Conservation (phyloP, 1,140 invertebrate genomes). For the Heliothis subflexa region DNA sequence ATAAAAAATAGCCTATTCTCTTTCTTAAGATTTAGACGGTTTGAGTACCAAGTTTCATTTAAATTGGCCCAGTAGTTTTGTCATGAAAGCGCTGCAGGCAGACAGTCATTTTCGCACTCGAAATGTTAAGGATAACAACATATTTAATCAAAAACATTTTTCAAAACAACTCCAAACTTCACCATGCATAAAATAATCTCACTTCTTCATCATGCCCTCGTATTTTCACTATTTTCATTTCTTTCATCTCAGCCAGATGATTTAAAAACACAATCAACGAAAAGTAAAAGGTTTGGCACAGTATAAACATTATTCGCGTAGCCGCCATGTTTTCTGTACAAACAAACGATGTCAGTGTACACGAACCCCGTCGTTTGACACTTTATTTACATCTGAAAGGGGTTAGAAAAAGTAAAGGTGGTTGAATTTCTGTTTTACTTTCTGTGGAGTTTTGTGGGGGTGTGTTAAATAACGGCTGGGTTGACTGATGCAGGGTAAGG, state of each 20-base stretch:
- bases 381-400: conserved; percentile 74
- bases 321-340: conserved; percentile 60
- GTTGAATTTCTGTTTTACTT: conserved; percentile 10
- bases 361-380: conserved; percentile 57
- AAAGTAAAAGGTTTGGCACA: conserved; percentile 66
- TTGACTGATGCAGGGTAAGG: not conserved
- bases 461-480: not conserved
- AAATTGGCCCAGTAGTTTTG: too few relatives aligned
- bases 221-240: conserved; percentile 34
- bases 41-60: too few relatives aligned
- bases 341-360: conserved; percentile 59
- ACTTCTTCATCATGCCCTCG: too few relatives aligned
- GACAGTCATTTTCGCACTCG: too few relatives aligned
- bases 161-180: not conserved
- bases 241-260: conserved; percentile 63
- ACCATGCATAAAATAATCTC: conserved; percentile 11
- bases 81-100: too few relatives aligned
- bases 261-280: conserved; percentile 72
- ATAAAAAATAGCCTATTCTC: too few relatives aligned
- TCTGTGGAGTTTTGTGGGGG: not conserved
- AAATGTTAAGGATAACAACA: too few relatives aligned
- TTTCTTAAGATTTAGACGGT: too few relatives aligned
- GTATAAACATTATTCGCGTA: conserved; percentile 36
- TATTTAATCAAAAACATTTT: too few relatives aligned
- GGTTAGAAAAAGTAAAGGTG: conserved; percentile 64